Conservation (phyloP, 1,140 invertebrate genomes). For the Sitophilus oryzae region DNA sequence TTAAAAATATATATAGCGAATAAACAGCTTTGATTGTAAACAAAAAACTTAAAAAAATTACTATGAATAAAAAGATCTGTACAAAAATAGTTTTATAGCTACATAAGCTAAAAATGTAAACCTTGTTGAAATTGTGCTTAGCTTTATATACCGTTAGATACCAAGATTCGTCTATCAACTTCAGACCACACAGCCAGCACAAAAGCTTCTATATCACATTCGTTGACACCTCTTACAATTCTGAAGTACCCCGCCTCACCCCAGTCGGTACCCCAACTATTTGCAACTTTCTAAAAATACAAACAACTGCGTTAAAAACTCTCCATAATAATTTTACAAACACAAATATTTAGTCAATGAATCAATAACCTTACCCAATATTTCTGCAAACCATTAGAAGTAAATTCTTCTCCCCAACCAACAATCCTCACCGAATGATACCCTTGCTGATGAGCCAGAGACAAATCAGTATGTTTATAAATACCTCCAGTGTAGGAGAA, state of each 20-base stretch:
- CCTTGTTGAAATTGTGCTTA: no score
- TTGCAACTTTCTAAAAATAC: slow-evolving; percentile 69
- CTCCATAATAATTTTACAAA: background rate
- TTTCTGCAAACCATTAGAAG: slow-evolving; percentile 54
- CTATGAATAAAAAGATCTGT: no score
- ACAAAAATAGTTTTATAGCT: no score
- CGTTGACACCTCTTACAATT: slow-evolving; percentile 71
- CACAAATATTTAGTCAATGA: background rate
- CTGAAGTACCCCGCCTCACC: slow-evolving; percentile 83
- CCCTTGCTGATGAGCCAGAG: slow-evolving; percentile 53
- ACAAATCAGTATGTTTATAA: slow-evolving; percentile 63
- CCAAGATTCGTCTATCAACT: slow-evolving; percentile 27
- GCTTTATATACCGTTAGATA: no score
- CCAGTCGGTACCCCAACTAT: slow-evolving; percentile 87
- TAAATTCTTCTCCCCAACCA: slow-evolving; percentile 79
- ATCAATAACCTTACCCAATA: slow-evolving; percentile 71
- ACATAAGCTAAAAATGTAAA: no score
- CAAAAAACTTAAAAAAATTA: no score
- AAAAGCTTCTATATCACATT: slow-evolving; percentile 81
- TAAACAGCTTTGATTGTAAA: no score
- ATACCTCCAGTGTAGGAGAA: slow-evolving; percentile 81
- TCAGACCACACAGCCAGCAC: slow-evolving; percentile 70
- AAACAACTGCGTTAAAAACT: slow-evolving; percentile 2
- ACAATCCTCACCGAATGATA: slow-evolving; percentile 88
- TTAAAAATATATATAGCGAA: no score